Evolutionary conservation across 2,888 invertebrate species (phyloP), one percentile per base, ranked within the genome.

Genomic region (Papilio gigon): DNA sequence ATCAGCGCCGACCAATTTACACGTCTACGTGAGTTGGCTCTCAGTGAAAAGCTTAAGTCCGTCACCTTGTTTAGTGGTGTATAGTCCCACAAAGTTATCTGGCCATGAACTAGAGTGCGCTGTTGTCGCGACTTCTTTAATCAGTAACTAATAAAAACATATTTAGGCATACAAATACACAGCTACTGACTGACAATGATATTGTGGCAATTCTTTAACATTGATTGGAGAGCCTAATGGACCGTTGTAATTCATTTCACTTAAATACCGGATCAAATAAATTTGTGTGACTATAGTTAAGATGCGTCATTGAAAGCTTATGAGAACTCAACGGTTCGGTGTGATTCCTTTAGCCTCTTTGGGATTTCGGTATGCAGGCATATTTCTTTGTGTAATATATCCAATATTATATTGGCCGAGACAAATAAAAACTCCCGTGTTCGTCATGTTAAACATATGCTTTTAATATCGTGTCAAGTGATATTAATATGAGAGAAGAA

Each of bases 1-100:
- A 65, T 69, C 69, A 61, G 61, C 60, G 61, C 30, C 47, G 44
- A 61, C 53, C 65, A 61, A 65, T 65, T 65, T 53, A 68, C 47
- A 61, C 33, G 65, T 61, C 61, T 53, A 63, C 68, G 61, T 65
- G 65, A 44, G 33, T 30, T 37, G 25, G 42, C 25, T 33, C 42
- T 12, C 30, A 35, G 61, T 61, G 65, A 61, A 69, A 61, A 65
- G 61, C 40, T 65, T 65, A 40, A 56, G 35, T 44, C 35, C 58
- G 44, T 63, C 68, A 68, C 27, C 27, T 61, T 61, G 27, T 61
- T 67, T 67, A 61, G 40, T 42, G 42, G 22, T 20, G 14, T 44
- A n/a, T n/a, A n/a, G n/a, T n/a, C n/a, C n/a, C n/a, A n/a, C n/a
- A n/a, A n/a, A n/a, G n/a, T n/a, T n/a, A n/a, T n/a, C n/a, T n/a